Conservation (phyloP, 1,140 invertebrate genomes). For the Druon quercuslanigerum region DNA sequence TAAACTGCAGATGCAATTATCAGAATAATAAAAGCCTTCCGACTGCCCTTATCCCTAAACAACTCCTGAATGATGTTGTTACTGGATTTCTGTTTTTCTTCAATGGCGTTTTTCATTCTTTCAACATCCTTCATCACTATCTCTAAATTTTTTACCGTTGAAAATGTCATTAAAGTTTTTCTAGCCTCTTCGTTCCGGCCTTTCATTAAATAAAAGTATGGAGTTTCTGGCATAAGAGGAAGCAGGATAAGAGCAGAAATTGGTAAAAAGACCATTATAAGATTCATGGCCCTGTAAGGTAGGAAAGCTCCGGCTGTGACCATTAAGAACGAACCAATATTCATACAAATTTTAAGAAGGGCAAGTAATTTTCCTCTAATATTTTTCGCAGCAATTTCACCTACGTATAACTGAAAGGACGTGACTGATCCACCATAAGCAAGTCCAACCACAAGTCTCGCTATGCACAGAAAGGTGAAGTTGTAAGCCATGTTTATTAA, state of each 20-base stretch:
- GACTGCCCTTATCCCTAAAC: constrained; percentile 77
- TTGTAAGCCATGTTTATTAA: constrained; percentile 59
- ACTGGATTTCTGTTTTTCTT: constrained; percentile 74
- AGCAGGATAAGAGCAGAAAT: constrained; percentile 80
- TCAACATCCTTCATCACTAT: constrained; percentile 79
- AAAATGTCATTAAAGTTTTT: constrained; percentile 77
- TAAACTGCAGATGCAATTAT: constrained; percentile 83
- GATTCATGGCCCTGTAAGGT: constrained; percentile 73
- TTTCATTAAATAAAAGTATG: constrained; percentile 57
- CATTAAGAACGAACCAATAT: constrained; percentile 75
- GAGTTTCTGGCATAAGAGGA: constrained; percentile 85
- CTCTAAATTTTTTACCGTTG: constrained; percentile 74
- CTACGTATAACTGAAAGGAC: constrained; percentile 75
- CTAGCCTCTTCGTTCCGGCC: constrained; percentile 78
- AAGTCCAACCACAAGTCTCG: constrained; percentile 71
- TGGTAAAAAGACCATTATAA: constrained; percentile 73
- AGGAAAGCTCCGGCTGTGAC: constrained; percentile 74
- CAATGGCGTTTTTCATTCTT: constrained; percentile 78
- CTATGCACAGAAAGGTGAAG: constrained; percentile 58
- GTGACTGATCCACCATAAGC: constrained; percentile 74
- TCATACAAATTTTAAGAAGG: constrained; percentile 75
- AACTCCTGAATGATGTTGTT: constrained; percentile 78
- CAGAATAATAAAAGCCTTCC: constrained; percentile 81
- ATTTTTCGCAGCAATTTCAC: constrained; percentile 77
- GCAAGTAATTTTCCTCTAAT: constrained; percentile 76